phyloP scores from a whole-genome alignment of 2,113 vertebrate species.

The Triplophysa tibetana region DNA sequence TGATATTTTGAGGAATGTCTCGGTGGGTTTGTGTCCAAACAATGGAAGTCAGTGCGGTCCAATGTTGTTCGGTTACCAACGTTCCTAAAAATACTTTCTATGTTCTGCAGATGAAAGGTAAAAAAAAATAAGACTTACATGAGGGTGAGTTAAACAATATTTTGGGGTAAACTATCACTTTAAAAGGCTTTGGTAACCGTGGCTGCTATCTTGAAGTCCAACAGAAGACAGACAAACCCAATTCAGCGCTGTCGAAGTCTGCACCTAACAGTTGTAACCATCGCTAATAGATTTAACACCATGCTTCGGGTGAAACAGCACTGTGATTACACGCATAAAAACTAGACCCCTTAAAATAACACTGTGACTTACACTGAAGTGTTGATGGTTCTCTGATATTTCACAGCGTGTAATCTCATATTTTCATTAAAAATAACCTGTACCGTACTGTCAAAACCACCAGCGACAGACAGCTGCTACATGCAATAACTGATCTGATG shows the following conservation, averaged over 20 bases:
- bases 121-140: too few species aligned
- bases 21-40: too few species aligned
- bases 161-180: background rate
- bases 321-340: conserved; percentile 20
- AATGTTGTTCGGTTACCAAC: too few species aligned
- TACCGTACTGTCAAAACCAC: background rate
- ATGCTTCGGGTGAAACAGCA: conserved; percentile 28
- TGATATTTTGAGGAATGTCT: too few species aligned
- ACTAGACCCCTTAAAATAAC: conserved; percentile 31
- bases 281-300: conserved; percentile 19
- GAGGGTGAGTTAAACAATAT: too few species aligned
- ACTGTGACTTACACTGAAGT: conserved; percentile 26
- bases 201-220: conserved; percentile 11
- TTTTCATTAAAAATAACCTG: conserved; percentile 36
- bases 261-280: conserved; percentile 20
- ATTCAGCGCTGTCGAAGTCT: conserved; percentile 10
- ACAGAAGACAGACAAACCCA: conserved; percentile 2
- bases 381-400: conserved; percentile 31
- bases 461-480: conserved; percentile 12
- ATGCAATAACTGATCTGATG: background rate
- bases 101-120: too few species aligned
- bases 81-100: too few species aligned
- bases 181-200: background rate
- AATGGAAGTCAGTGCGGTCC: too few species aligned
- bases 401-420: conserved; percentile 30